Evolutionary conservation across 2,888 invertebrate species (phyloP).

Genomic region (Sepiola atlantica): DNA sequence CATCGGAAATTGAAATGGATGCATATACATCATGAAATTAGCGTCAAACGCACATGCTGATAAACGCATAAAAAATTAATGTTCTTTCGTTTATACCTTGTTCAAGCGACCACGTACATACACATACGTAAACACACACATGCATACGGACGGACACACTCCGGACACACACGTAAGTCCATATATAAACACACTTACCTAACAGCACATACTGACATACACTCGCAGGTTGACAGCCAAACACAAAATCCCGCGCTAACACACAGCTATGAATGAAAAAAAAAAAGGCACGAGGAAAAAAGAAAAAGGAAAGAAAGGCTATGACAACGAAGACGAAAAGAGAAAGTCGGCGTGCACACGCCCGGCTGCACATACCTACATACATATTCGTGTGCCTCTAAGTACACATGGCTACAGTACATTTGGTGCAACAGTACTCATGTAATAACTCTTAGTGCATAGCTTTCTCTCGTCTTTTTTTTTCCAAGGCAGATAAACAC

Average conservation of each 20-base stretch:
- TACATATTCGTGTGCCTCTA: constrained; percentile 12
- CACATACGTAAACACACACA: background rate
- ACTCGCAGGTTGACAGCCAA: background rate
- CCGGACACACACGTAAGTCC: background rate
- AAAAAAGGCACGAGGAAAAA: background rate
- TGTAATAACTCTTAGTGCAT: background rate
- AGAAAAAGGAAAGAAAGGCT: background rate
- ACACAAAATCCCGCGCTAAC: constrained; percentile 19
- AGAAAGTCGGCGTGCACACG: background rate
- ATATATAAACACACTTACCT: background rate
- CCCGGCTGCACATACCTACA: background rate
- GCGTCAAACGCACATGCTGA: no score
- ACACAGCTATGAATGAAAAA: background rate
- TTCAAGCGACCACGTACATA: background rate
- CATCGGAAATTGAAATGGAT: background rate
- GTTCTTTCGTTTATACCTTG: no score
- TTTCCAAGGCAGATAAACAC: background rate
- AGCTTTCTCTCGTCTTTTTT: background rate
- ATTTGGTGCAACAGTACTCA: background rate
- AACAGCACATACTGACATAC: background rate
- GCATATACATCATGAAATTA: no score
- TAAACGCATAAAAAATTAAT: no score
- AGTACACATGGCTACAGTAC: background rate
- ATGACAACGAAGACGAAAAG: no score
- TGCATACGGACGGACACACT: background rate